Evolutionary conservation across 2,113 vertebrate species (phyloP), one percentile per base, ranked within the genome.

Genomic region (Silurus asotus): DNA sequence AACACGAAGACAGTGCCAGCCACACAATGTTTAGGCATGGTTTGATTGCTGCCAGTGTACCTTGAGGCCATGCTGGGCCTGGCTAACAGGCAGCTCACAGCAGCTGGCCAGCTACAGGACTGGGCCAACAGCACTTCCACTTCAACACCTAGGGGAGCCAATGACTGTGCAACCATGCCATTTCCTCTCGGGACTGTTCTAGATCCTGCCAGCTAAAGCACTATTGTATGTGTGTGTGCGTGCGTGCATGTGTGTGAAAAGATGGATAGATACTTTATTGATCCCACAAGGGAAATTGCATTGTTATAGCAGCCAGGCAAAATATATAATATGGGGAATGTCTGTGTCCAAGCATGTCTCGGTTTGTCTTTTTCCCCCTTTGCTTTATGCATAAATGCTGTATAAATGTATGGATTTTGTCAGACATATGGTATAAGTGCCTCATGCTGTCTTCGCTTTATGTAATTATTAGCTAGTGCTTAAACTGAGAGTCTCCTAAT

Each of bases 391-490:
- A 49, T 81, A 75, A 75, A 65, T 64, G 79, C 65, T 77, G 55
- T 77, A 75, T 74, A 81, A 84, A 74, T 74, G 59, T 84, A 80
- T 84, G 65, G 11, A 59, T 70, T 67, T 77, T 25, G 6, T 48
- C 51, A 49, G 72, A 64, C 51, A 28, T 77, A 61, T 76, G n/a
- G 59, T 8, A 19, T 65, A 37, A 80, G 58, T 4, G 48, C 25
- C 76, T 74, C 69, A 61, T 55, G 3, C 65, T 65, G 59, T 83
- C 45, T 82, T 87, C 76, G 87, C 92, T 92, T 92, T 91, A 85
- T 91, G 93, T 92, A 93, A 93, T 93, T 94, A 91, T 90, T 91
- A 89, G 91, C 90, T 90, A 86, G 84, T 87, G 90, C 88, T 89
- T 82, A 49, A 90, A 87, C 88, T 80, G 91, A 91, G 92, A 90